phyloP scores from a whole-genome alignment of 2,797 vertebrate genomes.

The Ctenopoma multispine region DNA sequence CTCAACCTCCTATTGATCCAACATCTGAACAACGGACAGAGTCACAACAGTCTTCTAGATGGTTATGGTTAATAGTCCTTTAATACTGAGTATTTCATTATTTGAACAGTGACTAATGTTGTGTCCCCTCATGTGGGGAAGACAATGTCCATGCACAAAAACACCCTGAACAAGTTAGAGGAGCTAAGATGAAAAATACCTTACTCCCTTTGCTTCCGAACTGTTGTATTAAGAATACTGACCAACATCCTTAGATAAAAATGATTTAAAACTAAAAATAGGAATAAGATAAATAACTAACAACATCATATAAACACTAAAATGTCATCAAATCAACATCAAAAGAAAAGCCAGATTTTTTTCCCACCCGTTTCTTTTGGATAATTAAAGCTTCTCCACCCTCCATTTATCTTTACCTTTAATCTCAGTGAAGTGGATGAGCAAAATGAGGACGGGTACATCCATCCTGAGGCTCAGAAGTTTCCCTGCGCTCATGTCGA shows the following conservation, averaged over 20 bases:
- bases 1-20: background rate
- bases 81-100: background rate
- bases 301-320: background rate
- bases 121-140: background rate
- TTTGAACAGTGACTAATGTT: background rate
- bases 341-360: too few relatives aligned
- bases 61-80: too few relatives aligned
- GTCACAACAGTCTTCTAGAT: too few relatives aligned
- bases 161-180: background rate
- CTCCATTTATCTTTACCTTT: slow-evolving; percentile 48
- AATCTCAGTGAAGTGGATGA: slow-evolving; percentile 58
- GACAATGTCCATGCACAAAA: background rate
- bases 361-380: background rate
- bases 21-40: background rate
- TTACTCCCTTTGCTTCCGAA: too few relatives aligned
- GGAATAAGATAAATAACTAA: background rate
- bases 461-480: slow-evolving; percentile 48
- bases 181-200: background rate
- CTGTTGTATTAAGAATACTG: background rate
- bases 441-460: slow-evolving; percentile 51
- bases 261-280: background rate
- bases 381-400: background rate
- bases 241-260: background rate
- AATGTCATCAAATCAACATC: too few relatives aligned
- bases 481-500: slow-evolving; percentile 30